Evolutionary conservation across 2,113 vertebrate species (phyloP).

Genomic region (Triplophysa dalaica): DNA sequence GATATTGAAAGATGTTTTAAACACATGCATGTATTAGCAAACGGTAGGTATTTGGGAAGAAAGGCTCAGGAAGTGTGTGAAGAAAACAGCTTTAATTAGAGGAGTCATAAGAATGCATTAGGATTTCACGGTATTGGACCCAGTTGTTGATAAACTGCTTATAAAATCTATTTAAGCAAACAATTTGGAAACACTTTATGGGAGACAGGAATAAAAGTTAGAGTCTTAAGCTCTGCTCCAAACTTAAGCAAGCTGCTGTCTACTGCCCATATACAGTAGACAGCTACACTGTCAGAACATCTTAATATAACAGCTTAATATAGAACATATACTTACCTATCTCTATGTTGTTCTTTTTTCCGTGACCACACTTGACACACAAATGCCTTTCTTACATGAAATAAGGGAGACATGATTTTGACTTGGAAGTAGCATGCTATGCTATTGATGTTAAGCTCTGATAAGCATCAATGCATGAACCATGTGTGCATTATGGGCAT

Average conservation of each 20-base stretch:
- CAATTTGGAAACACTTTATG: not conserved
- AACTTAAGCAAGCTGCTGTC: not conserved
- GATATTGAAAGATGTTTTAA: slow-evolving; percentile 64
- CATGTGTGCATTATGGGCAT: too few relatives aligned
- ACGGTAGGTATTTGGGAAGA: slow-evolving; percentile 40
- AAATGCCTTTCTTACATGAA: too few relatives aligned
- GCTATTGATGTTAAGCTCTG: too few relatives aligned
- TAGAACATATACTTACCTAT: too few relatives aligned
- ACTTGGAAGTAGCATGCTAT: too few relatives aligned
- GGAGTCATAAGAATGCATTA: slow-evolving; percentile 55
- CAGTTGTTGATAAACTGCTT: slow-evolving; percentile 36
- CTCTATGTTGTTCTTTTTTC: too few relatives aligned
- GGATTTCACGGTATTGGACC: slow-evolving; percentile 44
- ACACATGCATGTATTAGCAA: slow-evolving; percentile 66
- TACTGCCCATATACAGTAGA: not conserved
- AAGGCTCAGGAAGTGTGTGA: slow-evolving; percentile 42
- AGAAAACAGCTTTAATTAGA: slow-evolving; percentile 17
- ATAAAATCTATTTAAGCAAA: not conserved
- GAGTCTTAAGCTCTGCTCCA: not conserved
- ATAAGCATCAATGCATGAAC: too few relatives aligned
- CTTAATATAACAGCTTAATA: too few relatives aligned
- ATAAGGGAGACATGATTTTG: too few relatives aligned
- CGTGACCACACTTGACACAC: too few relatives aligned
- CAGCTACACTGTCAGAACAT: too few relatives aligned
- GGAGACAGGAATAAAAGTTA: slow-evolving; percentile 6